A percentile compares a stretch with the other conserved stretches of the same genome.
Evolutionary conservation across 1,140 invertebrate genomes (phyloP).

Genomic region (Hylaeus anthracinus): DNA sequence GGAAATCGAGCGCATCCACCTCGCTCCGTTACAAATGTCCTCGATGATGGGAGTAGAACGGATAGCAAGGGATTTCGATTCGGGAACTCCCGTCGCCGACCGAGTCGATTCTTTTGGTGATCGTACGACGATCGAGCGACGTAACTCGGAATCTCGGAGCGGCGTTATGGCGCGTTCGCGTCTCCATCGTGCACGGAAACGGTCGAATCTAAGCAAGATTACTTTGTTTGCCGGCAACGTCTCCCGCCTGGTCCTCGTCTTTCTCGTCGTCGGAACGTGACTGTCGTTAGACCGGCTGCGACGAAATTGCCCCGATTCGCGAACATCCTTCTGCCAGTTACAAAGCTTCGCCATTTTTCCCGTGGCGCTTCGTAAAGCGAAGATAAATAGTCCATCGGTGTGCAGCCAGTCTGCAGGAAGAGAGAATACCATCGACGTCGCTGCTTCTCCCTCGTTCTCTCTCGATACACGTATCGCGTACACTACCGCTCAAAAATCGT

Average conservation of each 20-base stretch:
- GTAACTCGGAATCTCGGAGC: constrained; percentile 15
- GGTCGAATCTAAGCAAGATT: constrained; percentile 51
- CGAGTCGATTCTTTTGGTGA: no score
- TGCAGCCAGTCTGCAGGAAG: constrained; percentile 40
- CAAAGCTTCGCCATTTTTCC: constrained; percentile 70
- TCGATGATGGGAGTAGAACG: no score
- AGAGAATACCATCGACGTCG: constrained; percentile 42
- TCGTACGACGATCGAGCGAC: constrained; percentile 15
- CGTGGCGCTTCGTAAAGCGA: constrained; percentile 65
- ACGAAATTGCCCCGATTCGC: constrained; percentile 69
- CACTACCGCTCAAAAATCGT: not conserved
- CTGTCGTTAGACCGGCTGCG: constrained; percentile 62
- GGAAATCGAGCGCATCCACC: no score
- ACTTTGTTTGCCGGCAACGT: constrained; percentile 57
- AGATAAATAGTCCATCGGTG: constrained; percentile 68
- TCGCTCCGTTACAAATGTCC: no score
- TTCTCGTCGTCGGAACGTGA: constrained; percentile 42
- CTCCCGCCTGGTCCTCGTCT: constrained; percentile 9
- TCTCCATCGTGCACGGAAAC: constrained; percentile 43
- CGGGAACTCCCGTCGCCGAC: no score
- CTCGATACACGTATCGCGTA: constrained; percentile 36
- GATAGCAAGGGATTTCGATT: no score
- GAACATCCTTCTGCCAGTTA: constrained; percentile 67
- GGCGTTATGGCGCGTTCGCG: constrained; percentile 43
- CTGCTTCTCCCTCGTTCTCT: constrained; percentile 15